A percentile compares a stretch with the other conserved stretches of the same genome.
phyloP scores from a whole-genome alignment of 2,888 invertebrate species.

The Megamerina dolium region DNA sequence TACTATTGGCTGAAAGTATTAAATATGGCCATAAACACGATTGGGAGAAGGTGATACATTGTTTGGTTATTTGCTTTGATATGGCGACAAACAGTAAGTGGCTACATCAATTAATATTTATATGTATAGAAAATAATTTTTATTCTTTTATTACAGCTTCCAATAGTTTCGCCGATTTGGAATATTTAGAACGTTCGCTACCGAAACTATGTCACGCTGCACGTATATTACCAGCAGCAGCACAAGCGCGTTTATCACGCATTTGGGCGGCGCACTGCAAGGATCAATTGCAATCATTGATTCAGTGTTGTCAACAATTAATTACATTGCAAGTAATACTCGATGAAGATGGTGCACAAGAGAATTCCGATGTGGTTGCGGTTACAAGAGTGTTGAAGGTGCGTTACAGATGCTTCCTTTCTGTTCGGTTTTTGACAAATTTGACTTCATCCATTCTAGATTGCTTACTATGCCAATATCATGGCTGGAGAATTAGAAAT shows the following conservation, averaged over 20 bases:
- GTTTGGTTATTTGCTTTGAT: conserved; percentile 71
- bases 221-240: conserved; percentile 62
- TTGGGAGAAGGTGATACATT: conserved; percentile 44
- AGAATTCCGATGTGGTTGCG: conserved; percentile 75
- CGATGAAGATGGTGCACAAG: conserved; percentile 72
- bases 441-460: conserved; percentile 49
- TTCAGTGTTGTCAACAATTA: conserved; percentile 79
- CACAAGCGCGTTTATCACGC: conserved; percentile 73
- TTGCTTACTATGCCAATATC: conserved; percentile 83
- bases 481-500: conserved; percentile 73
- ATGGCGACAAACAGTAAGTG: conserved; percentile 67
- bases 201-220: conserved; percentile 74
- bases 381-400: conserved; percentile 87
- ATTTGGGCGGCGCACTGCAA: conserved; percentile 71
- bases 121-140: no score
- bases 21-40: conserved; percentile 29
- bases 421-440: not conserved
- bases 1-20: conserved; percentile 32
- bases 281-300: conserved; percentile 58
- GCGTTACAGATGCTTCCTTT: no score
- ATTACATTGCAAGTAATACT: conserved; percentile 80
- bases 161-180: conserved; percentile 58
- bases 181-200: conserved; percentile 76
- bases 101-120: no score
- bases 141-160: conserved; percentile 22